Evolutionary conservation across 2,113 vertebrate genomes (phyloP), one percentile per base, ranked within the genome.

Genomic region (Sinocyclocheilus grahami): DNA sequence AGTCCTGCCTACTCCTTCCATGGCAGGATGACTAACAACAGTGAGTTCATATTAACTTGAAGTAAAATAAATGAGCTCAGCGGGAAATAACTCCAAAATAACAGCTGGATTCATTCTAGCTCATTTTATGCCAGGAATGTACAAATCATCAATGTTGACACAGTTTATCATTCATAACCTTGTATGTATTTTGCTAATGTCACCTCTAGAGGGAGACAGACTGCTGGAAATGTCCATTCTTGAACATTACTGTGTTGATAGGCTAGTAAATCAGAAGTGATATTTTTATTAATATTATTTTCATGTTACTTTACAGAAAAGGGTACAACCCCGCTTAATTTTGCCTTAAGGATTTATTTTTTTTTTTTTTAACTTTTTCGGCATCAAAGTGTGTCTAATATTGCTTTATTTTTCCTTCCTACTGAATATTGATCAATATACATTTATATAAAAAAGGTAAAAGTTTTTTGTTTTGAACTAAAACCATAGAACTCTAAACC

Each of bases 1-100:
- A 90, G 93, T 11, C 96, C 96, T 0, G 96, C 96, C 6, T 96
- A 94, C 86, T 94, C 96, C 0, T 95, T 96, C 13, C 92, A 94
- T 24, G 80, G 92, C 86, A 93, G 91, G 62, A 94, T 93, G 86
- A 92, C 89, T 42, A 89, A 93, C 62, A 94, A 93, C 13, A 91
- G 96, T 96, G 69, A 92, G 92, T 65, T 4, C 62, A 8, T 16
- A 27, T 58, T 16, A 22, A 71, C 10, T 72, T 83, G 83, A 51
- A 81, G 82, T 89, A 11, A 48, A 74, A 46, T n/a, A 13, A 74
- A 42, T 37, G 30, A 20, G 37, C 39, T 42, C 6, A 8, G 42
- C 1, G 1, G 7, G 42, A 42, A 42, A 42, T 42, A 9, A 42
- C 6, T 7, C 42, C 7, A 42, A 42, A 1, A 42, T 42, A 39